Evolutionary conservation across 2,113 vertebrate species (phyloP).

Genomic region (Thalassoma bifasciatum): DNA sequence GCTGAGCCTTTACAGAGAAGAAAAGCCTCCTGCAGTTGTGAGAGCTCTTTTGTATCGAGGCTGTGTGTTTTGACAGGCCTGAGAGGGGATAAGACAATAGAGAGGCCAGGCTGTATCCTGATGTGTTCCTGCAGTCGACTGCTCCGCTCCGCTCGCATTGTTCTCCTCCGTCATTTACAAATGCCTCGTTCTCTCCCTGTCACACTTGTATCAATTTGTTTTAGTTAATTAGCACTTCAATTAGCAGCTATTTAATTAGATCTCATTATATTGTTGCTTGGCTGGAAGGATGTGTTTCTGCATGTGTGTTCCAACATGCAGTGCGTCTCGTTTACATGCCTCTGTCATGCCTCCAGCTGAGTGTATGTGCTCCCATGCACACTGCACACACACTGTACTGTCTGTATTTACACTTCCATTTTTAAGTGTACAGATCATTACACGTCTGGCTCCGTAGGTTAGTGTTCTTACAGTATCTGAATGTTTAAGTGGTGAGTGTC

Average conservation of each 20-base stretch:
- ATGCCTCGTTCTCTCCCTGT: slow-evolving; percentile 38
- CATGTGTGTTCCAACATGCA: slow-evolving; percentile 14
- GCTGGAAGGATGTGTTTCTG: slow-evolving; percentile 26
- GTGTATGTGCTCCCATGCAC: slow-evolving; percentile 1
- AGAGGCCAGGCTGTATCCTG: slow-evolving; percentile 20
- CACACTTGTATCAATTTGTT: slow-evolving; percentile 48
- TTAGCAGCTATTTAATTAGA: slow-evolving; percentile 57
- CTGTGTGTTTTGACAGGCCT: slow-evolving; percentile 74
- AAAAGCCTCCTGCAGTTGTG: slow-evolving; percentile 36
- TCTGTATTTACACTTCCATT: neutral
- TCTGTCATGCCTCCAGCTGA: neutral
- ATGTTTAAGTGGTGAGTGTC: slow-evolving; percentile 40
- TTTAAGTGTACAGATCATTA: neutral
- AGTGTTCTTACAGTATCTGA: slow-evolving; percentile 9
- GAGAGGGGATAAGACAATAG: slow-evolving; percentile 57
- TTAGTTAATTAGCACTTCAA: slow-evolving; percentile 52
- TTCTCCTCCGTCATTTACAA: slow-evolving; percentile 33
- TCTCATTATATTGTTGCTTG: slow-evolving; percentile 39
- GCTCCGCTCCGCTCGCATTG: slow-evolving; percentile 4
- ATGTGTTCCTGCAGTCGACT: slow-evolving; percentile 12
- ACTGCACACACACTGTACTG: neutral
- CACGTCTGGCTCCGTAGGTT: neutral
- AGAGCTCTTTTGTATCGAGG: slow-evolving; percentile 51
- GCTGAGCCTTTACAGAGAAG: slow-evolving; percentile 33
- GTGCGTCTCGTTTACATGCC: slow-evolving; percentile 2